phyloP scores from a whole-genome alignment of 2,797 vertebrate genomes.

The Amazonetta brasiliensis region DNA sequence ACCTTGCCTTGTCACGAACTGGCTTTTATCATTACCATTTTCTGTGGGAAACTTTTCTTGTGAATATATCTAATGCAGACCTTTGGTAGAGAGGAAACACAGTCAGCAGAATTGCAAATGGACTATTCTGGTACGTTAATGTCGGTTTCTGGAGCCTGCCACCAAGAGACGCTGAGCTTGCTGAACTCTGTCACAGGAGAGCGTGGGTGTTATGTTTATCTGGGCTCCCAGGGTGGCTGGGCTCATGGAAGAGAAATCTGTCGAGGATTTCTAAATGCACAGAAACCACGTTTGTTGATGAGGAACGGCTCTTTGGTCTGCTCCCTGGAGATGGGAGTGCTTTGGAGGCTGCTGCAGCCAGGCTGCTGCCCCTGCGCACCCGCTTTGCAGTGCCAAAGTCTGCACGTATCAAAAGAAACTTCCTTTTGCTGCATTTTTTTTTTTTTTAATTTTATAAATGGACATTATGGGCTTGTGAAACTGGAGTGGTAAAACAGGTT shows the following conservation, averaged over 20 bases:
- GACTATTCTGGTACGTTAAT: background rate
- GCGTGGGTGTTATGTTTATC: background rate
- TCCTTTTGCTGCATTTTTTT: background rate
- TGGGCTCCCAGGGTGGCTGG: background rate
- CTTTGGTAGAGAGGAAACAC: background rate
- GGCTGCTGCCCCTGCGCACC: background rate
- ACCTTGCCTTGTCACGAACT: background rate
- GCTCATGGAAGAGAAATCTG: background rate
- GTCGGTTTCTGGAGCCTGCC: background rate
- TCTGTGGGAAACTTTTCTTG: background rate
- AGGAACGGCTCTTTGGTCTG: fast-evolving
- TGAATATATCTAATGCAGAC: background rate
- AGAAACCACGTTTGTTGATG: background rate
- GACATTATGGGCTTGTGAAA: background rate
- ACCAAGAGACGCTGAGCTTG: too few relatives aligned
- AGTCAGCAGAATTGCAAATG: background rate
- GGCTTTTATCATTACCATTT: background rate
- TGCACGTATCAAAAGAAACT: fast-evolving
- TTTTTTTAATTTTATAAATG: too few relatives aligned
- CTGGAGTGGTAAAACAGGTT: background rate
- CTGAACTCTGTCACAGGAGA: background rate
- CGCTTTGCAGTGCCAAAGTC: background rate
- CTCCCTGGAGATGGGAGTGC: background rate
- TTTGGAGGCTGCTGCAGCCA: background rate
- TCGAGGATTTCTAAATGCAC: too few relatives aligned